Evolutionary conservation across 2,888 invertebrate genomes (phyloP).

Genomic region (Zhuqinia jingwanae): DNA sequence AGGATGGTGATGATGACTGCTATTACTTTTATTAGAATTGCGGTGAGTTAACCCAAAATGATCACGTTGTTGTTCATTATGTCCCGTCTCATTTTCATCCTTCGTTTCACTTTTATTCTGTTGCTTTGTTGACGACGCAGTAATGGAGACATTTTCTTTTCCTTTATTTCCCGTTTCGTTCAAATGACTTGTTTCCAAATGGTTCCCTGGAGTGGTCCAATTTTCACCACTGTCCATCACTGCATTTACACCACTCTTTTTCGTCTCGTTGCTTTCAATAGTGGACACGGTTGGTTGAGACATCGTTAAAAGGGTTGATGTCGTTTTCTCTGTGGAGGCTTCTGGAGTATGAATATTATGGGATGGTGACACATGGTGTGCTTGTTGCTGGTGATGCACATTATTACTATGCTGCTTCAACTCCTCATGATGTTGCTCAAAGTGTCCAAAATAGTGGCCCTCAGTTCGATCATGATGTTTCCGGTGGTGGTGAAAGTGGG

Average conservation of each 20-base stretch:
- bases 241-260: neutral
- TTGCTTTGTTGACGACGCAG: neutral
- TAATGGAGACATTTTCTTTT: slow-evolving; percentile 22
- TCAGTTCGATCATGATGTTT: slow-evolving; percentile 67
- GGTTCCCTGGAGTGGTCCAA: slow-evolving; percentile 62
- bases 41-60: slow-evolving; percentile 50
- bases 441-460: slow-evolving; percentile 60
- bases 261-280: slow-evolving; percentile 10
- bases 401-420: slow-evolving; percentile 35
- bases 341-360: slow-evolving; percentile 28
- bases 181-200: slow-evolving; percentile 36
- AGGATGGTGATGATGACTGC: slow-evolving; percentile 58
- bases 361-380: slow-evolving; percentile 24
- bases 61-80: slow-evolving; percentile 36
- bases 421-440: slow-evolving; percentile 59
- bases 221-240: slow-evolving; percentile 46
- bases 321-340: slow-evolving; percentile 30
- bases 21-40: slow-evolving; percentile 67
- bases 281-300: slow-evolving; percentile 4
- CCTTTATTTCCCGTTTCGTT: slow-evolving; percentile 29
- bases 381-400: slow-evolving; percentile 52
- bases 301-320: neutral
- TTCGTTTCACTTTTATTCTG: slow-evolving; percentile 12
- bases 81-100: slow-evolving; percentile 1
- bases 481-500: slow-evolving; percentile 72